Conservation (phyloP, 2,797 vertebrate genomes). For the Bovichtus variegatus region DNA sequence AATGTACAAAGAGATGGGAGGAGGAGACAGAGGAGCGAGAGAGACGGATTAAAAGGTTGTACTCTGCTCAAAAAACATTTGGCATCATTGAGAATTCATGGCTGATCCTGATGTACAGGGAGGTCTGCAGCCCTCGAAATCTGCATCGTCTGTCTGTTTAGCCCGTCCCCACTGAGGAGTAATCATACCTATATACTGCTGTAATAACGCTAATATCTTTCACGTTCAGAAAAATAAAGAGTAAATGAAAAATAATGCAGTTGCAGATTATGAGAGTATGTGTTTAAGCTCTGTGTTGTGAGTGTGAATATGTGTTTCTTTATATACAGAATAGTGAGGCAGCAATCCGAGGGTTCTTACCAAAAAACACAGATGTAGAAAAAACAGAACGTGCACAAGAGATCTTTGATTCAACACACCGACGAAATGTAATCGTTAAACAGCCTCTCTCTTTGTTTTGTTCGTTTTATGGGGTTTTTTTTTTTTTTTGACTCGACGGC, state of each 20-base stretch:
- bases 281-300: conserved; percentile 58
- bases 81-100: conserved; percentile 79
- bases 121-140: conserved; percentile 45
- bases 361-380: conserved; percentile 69
- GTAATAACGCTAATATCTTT: conserved; percentile 73
- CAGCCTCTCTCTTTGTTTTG: conserved; percentile 22
- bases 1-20: conserved; percentile 82
- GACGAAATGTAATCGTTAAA: conserved; percentile 32
- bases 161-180: conserved; percentile 53
- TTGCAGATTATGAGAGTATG: conserved; percentile 65
- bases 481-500: too few species aligned
- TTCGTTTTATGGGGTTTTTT: not conserved
- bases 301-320: conserved; percentile 56
- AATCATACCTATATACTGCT: conserved; percentile 69
- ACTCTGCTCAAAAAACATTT: conserved; percentile 76
- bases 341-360: conserved; percentile 74
- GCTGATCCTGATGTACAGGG: conserved; percentile 67
- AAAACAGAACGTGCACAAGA: conserved; percentile 65
- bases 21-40: conserved; percentile 37
- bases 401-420: conserved; percentile 61
- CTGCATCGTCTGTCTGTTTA: conserved; percentile 55
- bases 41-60: conserved; percentile 62
- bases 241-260: conserved; percentile 66
- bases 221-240: conserved; percentile 72
- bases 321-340: conserved; percentile 80